Evolutionary conservation across 2,888 invertebrate genomes (phyloP).

Genomic region (Mamestra brassicae): DNA sequence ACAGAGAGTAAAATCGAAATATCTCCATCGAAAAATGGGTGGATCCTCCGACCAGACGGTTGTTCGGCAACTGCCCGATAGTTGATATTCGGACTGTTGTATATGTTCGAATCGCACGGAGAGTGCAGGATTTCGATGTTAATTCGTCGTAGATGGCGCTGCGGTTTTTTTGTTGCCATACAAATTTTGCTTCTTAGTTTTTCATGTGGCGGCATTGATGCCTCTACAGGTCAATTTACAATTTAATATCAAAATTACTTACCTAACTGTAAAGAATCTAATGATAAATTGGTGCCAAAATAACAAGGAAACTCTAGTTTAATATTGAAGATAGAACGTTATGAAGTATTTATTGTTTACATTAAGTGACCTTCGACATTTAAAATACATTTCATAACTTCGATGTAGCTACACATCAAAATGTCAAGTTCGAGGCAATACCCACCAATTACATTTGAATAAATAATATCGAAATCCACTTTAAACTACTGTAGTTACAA

Average conservation of each 20-base stretch:
- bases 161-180: no score
- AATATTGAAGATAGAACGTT: background rate
- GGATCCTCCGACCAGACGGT: no score
- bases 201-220: no score
- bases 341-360: background rate
- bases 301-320: background rate
- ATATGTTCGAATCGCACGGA: no score
- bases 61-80: no score
- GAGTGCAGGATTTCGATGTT: no score
- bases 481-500: constrained; percentile 14
- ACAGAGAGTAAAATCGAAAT: no score
- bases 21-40: no score
- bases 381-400: background rate
- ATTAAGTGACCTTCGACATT: background rate
- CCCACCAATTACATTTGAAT: constrained; percentile 37
- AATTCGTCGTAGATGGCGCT: no score
- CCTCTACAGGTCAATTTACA: no score
- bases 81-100: no score
- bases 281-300: background rate
- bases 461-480: constrained; percentile 34
- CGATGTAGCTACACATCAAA: background rate
- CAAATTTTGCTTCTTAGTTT: no score
- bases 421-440: constrained; percentile 28
- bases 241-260: background rate
- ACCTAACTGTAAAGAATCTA: background rate